Conservation (phyloP, 2,888 invertebrate genomes). For the Eristalis arbustorum region DNA sequence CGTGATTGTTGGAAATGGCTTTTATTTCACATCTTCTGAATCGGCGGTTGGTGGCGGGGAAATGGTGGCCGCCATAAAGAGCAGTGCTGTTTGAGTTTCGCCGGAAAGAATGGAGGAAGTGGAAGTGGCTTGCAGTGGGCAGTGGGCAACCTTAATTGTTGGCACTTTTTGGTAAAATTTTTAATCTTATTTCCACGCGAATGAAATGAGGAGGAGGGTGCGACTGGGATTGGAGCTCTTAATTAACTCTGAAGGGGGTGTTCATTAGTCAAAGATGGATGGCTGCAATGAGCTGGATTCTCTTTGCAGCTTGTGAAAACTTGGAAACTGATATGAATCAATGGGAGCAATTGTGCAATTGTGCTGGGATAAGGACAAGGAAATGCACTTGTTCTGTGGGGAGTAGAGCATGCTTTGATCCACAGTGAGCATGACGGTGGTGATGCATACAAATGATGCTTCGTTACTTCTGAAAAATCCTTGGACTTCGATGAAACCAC, state of each 20-base stretch:
- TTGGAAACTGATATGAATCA: background rate
- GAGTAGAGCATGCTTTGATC: too few relatives aligned
- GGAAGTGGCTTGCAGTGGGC: conserved; percentile 2
- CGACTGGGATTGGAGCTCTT: background rate
- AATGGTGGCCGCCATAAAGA: conserved; percentile 37
- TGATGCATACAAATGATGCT: too few relatives aligned
- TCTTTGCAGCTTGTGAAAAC: background rate
- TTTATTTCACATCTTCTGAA: conserved; percentile 28
- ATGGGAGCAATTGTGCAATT: background rate
- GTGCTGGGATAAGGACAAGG: background rate
- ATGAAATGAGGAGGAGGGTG: background rate
- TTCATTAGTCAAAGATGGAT: background rate
- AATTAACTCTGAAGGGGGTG: conserved; percentile 30
- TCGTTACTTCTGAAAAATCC: too few relatives aligned
- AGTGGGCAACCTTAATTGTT: conserved; percentile 36
- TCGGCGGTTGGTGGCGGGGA: background rate
- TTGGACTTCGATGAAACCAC: too few relatives aligned
- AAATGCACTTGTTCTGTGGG: background rate
- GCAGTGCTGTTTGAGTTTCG: conserved; percentile 34
- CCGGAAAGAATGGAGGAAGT: conserved; percentile 9
- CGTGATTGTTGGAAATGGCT: conserved; percentile 21
- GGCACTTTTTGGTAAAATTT: conserved; percentile 23
- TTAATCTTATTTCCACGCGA: conserved; percentile 10
- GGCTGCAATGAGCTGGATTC: background rate
- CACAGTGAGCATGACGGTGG: too few relatives aligned